These are phyloP conservation scores for Microcaecilia unicolor DNA, from an alignment of 2,797 vertebrate genomes.

Conservation along the genomic window DNA sequence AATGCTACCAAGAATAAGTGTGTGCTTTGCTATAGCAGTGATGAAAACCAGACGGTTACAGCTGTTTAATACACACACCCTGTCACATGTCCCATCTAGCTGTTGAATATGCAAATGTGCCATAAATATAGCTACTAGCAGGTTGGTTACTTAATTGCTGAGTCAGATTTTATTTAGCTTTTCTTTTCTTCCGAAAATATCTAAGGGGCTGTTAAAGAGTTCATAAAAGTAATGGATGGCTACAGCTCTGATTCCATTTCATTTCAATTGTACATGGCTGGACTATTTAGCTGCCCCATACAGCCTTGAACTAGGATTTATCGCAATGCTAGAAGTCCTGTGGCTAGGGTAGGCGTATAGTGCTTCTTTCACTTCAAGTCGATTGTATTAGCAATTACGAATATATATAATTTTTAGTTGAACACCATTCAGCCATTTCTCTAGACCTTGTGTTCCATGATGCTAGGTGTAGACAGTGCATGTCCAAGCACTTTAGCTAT, in stretches of 20 bases:
- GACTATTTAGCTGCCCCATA: conserved; percentile 14
- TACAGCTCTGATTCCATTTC: conserved; percentile 15
- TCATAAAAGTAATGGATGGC: conserved; percentile 6
- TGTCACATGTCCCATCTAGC: conserved; percentile 33
- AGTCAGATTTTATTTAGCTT: background rate
- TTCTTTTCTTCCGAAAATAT: conserved; percentile 11
- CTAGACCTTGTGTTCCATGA: conserved; percentile 24
- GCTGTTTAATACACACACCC: conserved; percentile 33
- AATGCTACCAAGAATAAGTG: conserved; percentile 37
- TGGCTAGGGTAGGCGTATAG: conserved; percentile 17
- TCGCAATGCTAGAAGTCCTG: conserved; percentile 18
- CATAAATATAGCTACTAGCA: conserved; percentile 38
- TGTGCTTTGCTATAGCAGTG: conserved; percentile 49
- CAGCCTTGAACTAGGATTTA: conserved; percentile 18
- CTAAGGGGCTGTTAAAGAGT: conserved; percentile 15
- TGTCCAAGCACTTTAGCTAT: conserved; percentile 53
- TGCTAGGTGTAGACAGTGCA: conserved; percentile 34
- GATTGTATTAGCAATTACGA: conserved; percentile 14
- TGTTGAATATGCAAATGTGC: conserved; percentile 28
- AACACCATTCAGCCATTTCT: conserved; percentile 10
- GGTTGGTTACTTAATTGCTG: conserved; percentile 23
- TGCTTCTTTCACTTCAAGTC: conserved; percentile 17
- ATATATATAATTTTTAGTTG: too few species aligned
- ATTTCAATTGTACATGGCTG: conserved; percentile 13
- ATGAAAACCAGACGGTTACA: conserved; percentile 34